Base-by-base conservation (phyloP, 2,888 invertebrate genomes). In the Microctonus brassicae region DNA sequence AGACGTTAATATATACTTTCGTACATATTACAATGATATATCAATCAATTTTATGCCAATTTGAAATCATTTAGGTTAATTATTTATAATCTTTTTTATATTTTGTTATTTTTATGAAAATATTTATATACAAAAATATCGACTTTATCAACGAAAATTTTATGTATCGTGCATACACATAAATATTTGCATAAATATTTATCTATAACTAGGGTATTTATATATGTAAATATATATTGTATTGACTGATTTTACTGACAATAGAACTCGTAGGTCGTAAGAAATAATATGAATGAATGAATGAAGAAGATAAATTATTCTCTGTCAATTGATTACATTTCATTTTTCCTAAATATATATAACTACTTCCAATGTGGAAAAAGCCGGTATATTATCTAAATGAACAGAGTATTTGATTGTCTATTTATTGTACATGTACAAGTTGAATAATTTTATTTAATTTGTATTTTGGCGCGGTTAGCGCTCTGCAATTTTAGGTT, bases 1-100 rank as follows among this genome's bases (percentile, higher is more conserved):
- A 88, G 93, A 33, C 92, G 93, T 80, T 93, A 89, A 81, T 80
- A 78, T 79, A 55, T 53, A 33, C n/a, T n/a, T n/a, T n/a, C n/a
- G n/a, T n/a, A n/a, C n/a, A 65, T 29, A n/a, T n/a, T 52, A 20
- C 34, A 11, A 29, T 13, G 6, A 29, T 17, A 69, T 69, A 61
- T 53, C 34, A 22, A 64, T 64, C 5, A 58, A 64, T 36, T 17
- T 26, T 63, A 70, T 60, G 58, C 42, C 58, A 64, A 65, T 58
- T 62, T 39, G 24, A 47, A 29, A 55, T 26, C 10, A 22, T 42
- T 58, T 17, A 39, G n/a, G 17, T 57, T 57, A 29, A 33, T 64
- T 64, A 64, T 58, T 64, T 64, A 42, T 58, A 22, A 2, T 39
- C 60, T 47, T 42, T 53, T 36, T 58, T 70, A 64, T 36, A 52